Percentiles rank a stretch among this genome's conserved stretches.
Evolutionary conservation across 2,888 invertebrate species (phyloP).

Genomic region (Glaucopsyche alexis): DNA sequence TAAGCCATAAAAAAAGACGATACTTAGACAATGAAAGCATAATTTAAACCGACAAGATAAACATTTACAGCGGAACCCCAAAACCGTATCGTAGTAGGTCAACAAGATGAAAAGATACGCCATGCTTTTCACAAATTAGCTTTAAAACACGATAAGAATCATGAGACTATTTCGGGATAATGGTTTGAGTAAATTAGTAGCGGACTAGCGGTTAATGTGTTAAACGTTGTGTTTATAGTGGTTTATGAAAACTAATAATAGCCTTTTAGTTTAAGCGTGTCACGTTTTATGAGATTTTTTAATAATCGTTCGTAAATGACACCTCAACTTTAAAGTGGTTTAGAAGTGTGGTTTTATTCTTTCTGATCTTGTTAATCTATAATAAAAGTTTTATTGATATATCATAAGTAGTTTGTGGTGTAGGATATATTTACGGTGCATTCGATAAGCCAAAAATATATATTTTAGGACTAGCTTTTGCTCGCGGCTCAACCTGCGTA

Average conservation of each 20-base stretch:
- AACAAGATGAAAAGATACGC: slow-evolving; percentile 10
- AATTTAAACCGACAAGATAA: background rate
- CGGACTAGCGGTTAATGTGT: background rate
- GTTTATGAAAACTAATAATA: slow-evolving; percentile 21
- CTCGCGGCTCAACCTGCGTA: too few species aligned
- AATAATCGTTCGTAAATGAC: slow-evolving; percentile 6
- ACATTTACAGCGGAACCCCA: too few species aligned
- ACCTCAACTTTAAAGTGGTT: background rate
- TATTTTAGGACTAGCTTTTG: too few species aligned
- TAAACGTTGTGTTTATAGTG: slow-evolving; percentile 6
- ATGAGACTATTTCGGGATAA: slow-evolving; percentile 19
- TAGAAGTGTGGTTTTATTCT: background rate
- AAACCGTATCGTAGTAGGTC: background rate
- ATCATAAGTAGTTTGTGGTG: background rate
- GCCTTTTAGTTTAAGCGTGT: background rate
- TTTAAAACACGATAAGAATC: slow-evolving; percentile 21
- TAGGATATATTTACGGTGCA: background rate
- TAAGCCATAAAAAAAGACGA: background rate
- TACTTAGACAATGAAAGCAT: background rate
- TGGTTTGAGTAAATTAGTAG: slow-evolving; percentile 7
- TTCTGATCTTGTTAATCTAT: slow-evolving; percentile 4
- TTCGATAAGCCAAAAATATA: background rate
- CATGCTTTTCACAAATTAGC: slow-evolving; percentile 20
- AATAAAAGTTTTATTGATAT: slow-evolving; percentile 4
- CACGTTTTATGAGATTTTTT: slow-evolving; percentile 16